These are phyloP conservation scores for Spatula versicolor DNA, from an alignment of 2,797 vertebrate species.

Conservation along the genomic window DNA sequence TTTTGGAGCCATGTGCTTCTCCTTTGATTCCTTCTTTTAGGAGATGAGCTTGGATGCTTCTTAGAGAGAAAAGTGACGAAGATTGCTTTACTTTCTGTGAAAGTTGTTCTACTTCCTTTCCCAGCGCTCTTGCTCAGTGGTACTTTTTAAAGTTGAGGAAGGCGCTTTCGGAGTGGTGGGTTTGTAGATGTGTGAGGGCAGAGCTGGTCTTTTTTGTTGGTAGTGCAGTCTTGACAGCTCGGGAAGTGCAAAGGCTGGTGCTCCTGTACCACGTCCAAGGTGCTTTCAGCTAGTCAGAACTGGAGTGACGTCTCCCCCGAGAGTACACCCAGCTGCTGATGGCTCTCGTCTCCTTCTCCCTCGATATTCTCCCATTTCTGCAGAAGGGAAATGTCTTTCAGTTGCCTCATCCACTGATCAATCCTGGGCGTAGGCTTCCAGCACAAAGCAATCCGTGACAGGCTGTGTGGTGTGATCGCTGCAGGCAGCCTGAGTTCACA, in stretches of 20 bases:
- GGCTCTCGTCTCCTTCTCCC: constrained; percentile 19
- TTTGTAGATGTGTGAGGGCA: not conserved
- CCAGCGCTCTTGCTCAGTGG: not conserved
- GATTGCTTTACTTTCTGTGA: not conserved
- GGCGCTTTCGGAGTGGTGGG: not conserved
- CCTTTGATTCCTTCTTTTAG: not conserved
- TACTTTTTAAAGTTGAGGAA: not conserved
- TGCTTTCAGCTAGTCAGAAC: not conserved
- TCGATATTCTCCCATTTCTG: constrained; percentile 12
- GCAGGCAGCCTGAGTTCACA: constrained; percentile 56
- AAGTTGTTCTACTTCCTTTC: not conserved
- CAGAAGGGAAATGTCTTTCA: constrained; percentile 26
- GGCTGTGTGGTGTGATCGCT: not conserved
- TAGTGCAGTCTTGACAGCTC: not conserved
- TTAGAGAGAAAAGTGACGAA: not conserved
- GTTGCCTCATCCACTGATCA: constrained; percentile 49
- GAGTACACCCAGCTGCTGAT: not conserved
- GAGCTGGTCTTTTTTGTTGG: not conserved
- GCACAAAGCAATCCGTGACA: constrained; percentile 53
- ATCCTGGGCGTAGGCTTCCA: constrained; percentile 42
- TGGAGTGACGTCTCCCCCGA: not conserved
- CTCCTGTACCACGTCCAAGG: not conserved
- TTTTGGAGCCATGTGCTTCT: not conserved
- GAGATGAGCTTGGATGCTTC: not conserved
- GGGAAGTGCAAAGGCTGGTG: not conserved